These are phyloP conservation scores for Darevskia mixta DNA, from an alignment of 2,797 vertebrate species.

Conservation along the genomic window DNA sequence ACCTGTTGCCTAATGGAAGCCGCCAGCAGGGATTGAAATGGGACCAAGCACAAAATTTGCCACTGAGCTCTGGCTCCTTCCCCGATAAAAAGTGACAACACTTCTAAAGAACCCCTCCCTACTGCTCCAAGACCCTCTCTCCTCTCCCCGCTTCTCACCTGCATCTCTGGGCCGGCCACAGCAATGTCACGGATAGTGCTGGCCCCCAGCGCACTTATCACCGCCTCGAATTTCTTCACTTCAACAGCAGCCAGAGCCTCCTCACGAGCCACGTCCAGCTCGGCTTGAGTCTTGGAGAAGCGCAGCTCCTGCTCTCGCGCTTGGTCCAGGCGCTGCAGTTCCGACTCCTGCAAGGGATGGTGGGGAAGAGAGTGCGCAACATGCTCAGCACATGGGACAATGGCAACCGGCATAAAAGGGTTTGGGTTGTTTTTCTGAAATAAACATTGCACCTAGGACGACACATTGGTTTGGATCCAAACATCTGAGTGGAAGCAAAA, in stretches of 20 bases:
- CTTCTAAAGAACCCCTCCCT: background rate
- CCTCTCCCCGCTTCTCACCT: slow-evolving; percentile 75
- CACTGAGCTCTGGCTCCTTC: no score
- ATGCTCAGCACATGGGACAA: background rate
- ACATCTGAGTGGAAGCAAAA: background rate
- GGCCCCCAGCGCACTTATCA: slow-evolving; percentile 82
- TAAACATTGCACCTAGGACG: background rate
- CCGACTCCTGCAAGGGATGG: slow-evolving; percentile 80
- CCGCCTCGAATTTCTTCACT: slow-evolving; percentile 82
- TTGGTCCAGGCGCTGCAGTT: slow-evolving; percentile 83
- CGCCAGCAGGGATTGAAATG: no score
- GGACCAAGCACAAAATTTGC: background rate
- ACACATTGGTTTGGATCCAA: background rate
- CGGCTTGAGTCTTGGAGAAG: slow-evolving; percentile 82
- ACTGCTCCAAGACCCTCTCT: background rate
- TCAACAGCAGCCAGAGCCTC: slow-evolving; percentile 83
- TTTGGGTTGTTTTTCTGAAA: no score
- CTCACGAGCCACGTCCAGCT: slow-evolving; percentile 84
- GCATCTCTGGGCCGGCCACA: slow-evolving; percentile 87
- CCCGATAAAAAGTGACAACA: no score
- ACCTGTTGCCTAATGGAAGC: background rate
- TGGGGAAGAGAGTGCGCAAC: background rate
- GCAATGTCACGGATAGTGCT: slow-evolving; percentile 87
- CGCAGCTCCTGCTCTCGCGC: slow-evolving; percentile 85
- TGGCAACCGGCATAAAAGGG: background rate